phyloP scores from a whole-genome alignment of 2,888 invertebrate species.

The Thalpophila matura region DNA sequence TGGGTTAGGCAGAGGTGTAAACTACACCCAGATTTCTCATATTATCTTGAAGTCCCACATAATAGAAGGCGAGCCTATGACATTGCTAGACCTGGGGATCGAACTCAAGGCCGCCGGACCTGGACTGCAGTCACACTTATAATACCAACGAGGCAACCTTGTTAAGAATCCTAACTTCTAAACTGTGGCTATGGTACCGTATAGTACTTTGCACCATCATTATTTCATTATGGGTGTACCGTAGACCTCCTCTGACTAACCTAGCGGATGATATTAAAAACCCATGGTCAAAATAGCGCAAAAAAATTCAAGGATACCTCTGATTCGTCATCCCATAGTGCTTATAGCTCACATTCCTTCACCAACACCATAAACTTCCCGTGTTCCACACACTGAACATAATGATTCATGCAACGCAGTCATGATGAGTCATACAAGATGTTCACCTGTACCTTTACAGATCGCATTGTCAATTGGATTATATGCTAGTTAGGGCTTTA shows the following conservation, averaged over 20 bases:
- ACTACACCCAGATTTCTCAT: too few species aligned
- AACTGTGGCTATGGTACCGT: too few species aligned
- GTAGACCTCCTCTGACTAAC: constrained; percentile 27
- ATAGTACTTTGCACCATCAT: neutral
- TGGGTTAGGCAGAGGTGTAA: too few species aligned
- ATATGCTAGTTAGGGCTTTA: constrained; percentile 31
- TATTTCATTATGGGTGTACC: neutral
- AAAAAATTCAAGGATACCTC: constrained; percentile 42
- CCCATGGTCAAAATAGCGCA: constrained; percentile 36
- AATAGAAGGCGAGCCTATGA: too few species aligned
- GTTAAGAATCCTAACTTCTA: too few species aligned
- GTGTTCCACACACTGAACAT: constrained; percentile 70
- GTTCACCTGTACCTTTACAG: constrained; percentile 67
- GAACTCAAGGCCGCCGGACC: too few species aligned
- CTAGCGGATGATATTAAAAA: constrained; percentile 12
- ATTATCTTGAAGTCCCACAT: too few species aligned
- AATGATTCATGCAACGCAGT: constrained; percentile 64
- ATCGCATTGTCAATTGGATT: constrained; percentile 59
- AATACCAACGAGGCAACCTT: too few species aligned
- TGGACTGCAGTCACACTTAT: too few species aligned
- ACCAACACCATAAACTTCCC: constrained; percentile 70
- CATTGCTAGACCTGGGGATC: too few species aligned
- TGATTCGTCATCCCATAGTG: constrained; percentile 56
- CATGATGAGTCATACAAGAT: constrained; percentile 69
- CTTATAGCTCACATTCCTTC: constrained; percentile 66